Base-by-base conservation (phyloP, 37 sponge, comb jelly and placozoan species). In the Dysidea cf. avara region DNA sequence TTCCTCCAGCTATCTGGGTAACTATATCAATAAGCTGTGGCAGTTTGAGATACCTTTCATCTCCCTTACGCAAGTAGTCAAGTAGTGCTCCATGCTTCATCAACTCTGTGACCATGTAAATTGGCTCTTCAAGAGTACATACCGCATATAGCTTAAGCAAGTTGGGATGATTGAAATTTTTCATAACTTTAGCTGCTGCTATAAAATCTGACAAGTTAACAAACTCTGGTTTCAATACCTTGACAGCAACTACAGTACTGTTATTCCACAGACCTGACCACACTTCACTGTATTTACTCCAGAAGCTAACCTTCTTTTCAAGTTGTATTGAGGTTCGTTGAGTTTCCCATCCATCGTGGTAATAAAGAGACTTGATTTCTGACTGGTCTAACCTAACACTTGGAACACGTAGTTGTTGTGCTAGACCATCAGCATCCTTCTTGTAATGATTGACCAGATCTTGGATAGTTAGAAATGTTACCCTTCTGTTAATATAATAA, bases 291-390 rank as follows among this genome's bases (percentile, higher is more conserved):
- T 22, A 83, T 80, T 88, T 90, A 92, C 61, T 89, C 94, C 75
- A 88, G 11, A 81, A 84, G 20, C 93, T 88, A 29, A 92, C 72
- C 39, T 61, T 73, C 56, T 70, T 60, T 22, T 75, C 66, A 38
- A 87, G 77, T 11, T 56, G 56, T 21, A 92, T 75, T 20, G 84
- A 80, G 3, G 77, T 61, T 1, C 93, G 56, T 66, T 92, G 88
- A 37, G 87, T 92, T 66, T 92, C 93, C 93, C 93, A 92, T 78
- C 87, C 93, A 39, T 92, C 93, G 43, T 86, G 87, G n/a, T n/a
- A n/a, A n/a, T n/a, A n/a, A 43, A 89, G 85, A 16, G 77, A 75
- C 21, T 66, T 72, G n/a, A n/a, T n/a, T n/a, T n/a, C n/a, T 1
- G 90, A 86, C 20, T 56, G 30, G 24, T 78, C 96, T 7, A 33